Conservation (phyloP, 2,797 vertebrate species). For the Acanthis flammea region DNA sequence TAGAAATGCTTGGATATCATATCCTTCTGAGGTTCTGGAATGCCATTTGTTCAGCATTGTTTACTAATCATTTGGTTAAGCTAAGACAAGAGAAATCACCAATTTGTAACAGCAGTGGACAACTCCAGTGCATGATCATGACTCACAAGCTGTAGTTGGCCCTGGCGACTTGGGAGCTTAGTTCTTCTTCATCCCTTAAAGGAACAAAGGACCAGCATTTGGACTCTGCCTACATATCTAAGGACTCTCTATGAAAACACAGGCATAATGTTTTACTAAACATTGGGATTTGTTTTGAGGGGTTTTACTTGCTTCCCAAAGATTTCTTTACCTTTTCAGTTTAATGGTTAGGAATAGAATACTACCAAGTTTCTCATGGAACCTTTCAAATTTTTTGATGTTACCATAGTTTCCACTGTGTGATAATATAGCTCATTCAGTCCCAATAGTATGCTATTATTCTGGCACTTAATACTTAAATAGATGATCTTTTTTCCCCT, state of each 20-base stretch:
- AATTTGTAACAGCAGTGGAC: neutral
- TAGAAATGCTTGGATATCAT: neutral
- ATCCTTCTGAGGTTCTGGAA: neutral
- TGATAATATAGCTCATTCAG: neutral
- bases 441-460: neutral
- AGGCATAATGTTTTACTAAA: neutral
- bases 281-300: neutral
- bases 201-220: neutral
- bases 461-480: neutral
- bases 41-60: neutral
- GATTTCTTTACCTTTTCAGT: neutral
- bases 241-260: neutral
- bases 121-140: neutral
- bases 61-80: neutral
- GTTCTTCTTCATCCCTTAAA: neutral
- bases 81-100: neutral
- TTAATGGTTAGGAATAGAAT: neutral
- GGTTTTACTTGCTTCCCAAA: accelerated
- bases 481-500: neutral
- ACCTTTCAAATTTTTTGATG: neutral
- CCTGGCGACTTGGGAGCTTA: neutral
- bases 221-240: neutral
- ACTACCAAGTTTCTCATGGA: neutral
- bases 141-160: neutral
- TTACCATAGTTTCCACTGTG: neutral